Conservation (phyloP, 2,888 invertebrate species). For the Eubasilissa splendida region DNA sequence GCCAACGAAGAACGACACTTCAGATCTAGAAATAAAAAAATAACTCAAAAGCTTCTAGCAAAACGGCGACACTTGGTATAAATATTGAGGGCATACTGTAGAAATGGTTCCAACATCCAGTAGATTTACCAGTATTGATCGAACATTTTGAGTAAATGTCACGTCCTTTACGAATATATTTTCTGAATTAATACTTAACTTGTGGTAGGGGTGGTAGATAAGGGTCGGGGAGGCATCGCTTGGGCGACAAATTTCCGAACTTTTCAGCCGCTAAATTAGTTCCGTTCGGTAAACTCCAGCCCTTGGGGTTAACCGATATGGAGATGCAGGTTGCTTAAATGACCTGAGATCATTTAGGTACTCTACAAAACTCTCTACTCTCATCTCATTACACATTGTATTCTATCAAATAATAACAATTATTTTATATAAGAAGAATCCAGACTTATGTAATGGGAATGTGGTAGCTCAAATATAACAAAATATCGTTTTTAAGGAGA, state of each 20-base stretch:
- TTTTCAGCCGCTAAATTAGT: conserved; percentile 51
- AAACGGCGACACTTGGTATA: neutral
- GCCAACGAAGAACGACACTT: conserved; percentile 39
- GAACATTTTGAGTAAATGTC: neutral
- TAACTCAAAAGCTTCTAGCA: neutral
- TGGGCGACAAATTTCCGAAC: conserved; percentile 41
- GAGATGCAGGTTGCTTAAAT: conserved; percentile 34
- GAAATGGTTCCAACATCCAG: neutral
- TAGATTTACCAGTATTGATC: neutral
- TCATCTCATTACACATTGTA: neutral
- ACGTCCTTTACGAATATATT: neutral
- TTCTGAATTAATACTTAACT: conserved; percentile 8
- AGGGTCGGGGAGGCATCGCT: conserved; percentile 22
- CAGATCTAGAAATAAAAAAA: neutral
- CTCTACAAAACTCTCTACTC: neutral
- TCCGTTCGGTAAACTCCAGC: conserved; percentile 52
- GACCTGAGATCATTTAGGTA: conserved; percentile 20
- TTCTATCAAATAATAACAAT: too few species aligned
- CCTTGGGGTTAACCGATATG: conserved; percentile 53
- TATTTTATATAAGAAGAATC: too few species aligned
- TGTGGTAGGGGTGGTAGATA: conserved; percentile 4
- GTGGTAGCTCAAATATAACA: too few species aligned
- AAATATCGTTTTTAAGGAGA: too few species aligned
- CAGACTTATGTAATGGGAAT: too few species aligned
- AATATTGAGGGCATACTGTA: neutral